Base-by-base conservation (phyloP, 2,888 invertebrate species). In the Invenusta paracnida region DNA sequence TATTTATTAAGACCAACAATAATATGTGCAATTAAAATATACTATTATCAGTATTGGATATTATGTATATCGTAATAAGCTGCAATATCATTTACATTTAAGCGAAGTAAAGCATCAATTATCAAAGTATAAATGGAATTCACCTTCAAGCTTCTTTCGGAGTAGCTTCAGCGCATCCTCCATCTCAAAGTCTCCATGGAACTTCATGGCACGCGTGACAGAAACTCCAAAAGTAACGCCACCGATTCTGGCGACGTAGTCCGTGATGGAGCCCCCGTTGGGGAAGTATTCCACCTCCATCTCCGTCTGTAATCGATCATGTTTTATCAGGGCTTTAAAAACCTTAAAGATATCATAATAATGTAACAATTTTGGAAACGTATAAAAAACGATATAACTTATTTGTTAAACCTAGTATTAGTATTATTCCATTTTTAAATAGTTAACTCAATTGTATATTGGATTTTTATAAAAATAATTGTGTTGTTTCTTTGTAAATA, bases 291-390 rank as follows among this genome's bases (percentile, higher is more conserved):
- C 81, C 0, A 90, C 90, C 85, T 91, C 91, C 91, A 90, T 91
- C 87, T 91, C 90, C 0, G 91, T 91, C 90, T 90, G 89, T 48
- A n/a, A n/a, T n/a, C n/a, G n/a, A n/a, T n/a, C n/a, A n/a, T n/a
- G n/a, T n/a, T n/a, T n/a, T n/a, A n/a, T n/a, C n/a, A n/a, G n/a
- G n/a, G n/a, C n/a, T n/a, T n/a, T n/a, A 89, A 89, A 48, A 48
- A 48, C 17, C 17, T 11, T 48, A 48, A 11, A 11, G 5, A 48
- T 11, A 48, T 48, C 17, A 11, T 48, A 11, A 11, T 48, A 48
- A 48, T 48, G 48, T 11, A 48, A 48, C 17, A 48, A 11, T 11
- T 48, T 48, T 48, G 11, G 17, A 48, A 48, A 11, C 17, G 48
- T 11, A 11, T 48, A 48, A 48, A 48, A 11, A 48, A 48, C 17